These are phyloP conservation scores for Tribolium madens DNA, from an alignment of 1,140 invertebrate genomes.

Conservation along the genomic window DNA sequence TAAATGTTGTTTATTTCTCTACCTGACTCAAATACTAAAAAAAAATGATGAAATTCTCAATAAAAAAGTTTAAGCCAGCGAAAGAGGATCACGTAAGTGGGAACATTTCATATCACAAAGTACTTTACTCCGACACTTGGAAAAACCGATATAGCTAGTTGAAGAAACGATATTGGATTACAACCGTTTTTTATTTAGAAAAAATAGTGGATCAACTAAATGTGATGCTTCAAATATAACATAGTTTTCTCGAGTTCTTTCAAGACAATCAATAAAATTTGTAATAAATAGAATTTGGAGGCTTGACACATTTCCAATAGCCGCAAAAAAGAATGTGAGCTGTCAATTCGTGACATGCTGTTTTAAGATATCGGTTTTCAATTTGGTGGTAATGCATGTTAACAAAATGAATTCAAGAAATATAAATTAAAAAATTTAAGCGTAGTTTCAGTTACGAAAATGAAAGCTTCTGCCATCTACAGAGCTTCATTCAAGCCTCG, in stretches of 20 bases:
- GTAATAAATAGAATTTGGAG: constrained; percentile 7
- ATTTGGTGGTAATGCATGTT: too few relatives aligned
- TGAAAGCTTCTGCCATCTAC: not conserved
- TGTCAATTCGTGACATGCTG: not conserved
- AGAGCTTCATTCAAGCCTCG: not conserved
- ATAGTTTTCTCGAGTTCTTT: too few relatives aligned
- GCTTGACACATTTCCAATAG: not conserved
- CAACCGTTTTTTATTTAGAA: too few relatives aligned
- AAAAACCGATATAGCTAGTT: not conserved
- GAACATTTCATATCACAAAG: not conserved
- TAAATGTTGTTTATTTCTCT: not conserved
- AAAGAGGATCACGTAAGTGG: constrained; percentile 5
- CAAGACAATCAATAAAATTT: not conserved
- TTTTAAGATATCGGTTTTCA: not conserved
- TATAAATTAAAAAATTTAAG: too few relatives aligned
- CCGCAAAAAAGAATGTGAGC: not conserved
- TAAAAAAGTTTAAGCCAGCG: constrained; percentile 2
- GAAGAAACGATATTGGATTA: too few relatives aligned
- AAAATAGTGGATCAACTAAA: too few relatives aligned
- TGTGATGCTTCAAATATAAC: too few relatives aligned
- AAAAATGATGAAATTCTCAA: not conserved
- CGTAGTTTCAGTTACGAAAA: too few relatives aligned
- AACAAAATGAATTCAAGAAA: too few relatives aligned
- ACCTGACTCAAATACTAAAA: not conserved
- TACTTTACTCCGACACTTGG: not conserved